A percentile compares a stretch with the other conserved stretches of the same genome.
These are phyloP conservation scores for Halyomorpha halys DNA, from an alignment of 1,140 invertebrate species.

Conservation along the genomic window DNA sequence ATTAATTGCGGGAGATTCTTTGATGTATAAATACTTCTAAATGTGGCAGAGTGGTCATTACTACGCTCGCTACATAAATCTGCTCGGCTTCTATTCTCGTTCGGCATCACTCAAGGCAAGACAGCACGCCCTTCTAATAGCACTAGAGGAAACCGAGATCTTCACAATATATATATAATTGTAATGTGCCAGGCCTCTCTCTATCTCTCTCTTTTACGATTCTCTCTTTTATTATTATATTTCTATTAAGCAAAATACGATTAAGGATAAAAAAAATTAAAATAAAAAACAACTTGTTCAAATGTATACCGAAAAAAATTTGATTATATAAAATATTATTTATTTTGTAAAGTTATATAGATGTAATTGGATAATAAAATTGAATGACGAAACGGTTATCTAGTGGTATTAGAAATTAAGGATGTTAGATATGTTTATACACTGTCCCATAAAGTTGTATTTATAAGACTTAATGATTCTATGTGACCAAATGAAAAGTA, in stretches of 20 bases:
- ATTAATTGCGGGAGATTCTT: not conserved
- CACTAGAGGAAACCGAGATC: conserved; percentile 9
- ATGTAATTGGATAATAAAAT: conserved; percentile 10
- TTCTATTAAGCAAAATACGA: not conserved
- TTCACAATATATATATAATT: not conserved
- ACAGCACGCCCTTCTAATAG: conserved; percentile 5
- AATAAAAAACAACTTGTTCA: conserved; percentile 1
- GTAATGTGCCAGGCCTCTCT: conserved; percentile 1
- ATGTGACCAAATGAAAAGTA: conserved; percentile 32
- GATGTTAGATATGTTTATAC: conserved; percentile 26
- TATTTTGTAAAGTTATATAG: conserved; percentile 22
- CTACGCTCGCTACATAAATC: too few species aligned
- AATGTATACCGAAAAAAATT: conserved; percentile 22
- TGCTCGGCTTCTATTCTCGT: too few species aligned
- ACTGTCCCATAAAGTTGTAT: conserved; percentile 21
- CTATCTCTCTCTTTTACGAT: conserved; percentile 1
- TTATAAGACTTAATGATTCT: conserved; percentile 28
- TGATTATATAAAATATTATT: conserved; percentile 18
- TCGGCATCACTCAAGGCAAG: too few species aligned
- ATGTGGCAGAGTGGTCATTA: too few species aligned
- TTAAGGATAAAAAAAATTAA: conserved; percentile 9
- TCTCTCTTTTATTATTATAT: conserved; percentile 15
- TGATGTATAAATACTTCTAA: too few species aligned
- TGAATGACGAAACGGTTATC: conserved; percentile 19
- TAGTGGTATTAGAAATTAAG: conserved; percentile 28